Conservation (phyloP, 2,888 invertebrate species). For the Pyrrhia umbra region DNA sequence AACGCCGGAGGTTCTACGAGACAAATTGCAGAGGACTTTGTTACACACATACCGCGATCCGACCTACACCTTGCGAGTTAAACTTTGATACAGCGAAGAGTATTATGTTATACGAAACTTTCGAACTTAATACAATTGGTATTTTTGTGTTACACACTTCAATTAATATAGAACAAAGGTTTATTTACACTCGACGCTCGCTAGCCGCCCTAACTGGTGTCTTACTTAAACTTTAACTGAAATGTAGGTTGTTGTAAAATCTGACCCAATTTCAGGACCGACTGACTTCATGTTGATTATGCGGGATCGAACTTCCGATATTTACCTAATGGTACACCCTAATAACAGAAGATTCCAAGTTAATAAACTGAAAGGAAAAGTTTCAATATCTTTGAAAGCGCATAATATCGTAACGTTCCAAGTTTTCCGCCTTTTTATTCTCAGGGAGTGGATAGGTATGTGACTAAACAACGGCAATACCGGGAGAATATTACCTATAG, state of each 20-base stretch:
- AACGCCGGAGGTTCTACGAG: conserved; percentile 68
- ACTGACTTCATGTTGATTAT: conserved; percentile 25
- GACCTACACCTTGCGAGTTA: conserved; percentile 37
- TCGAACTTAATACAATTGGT: neutral
- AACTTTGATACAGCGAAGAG: conserved; percentile 13
- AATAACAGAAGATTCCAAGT: conserved; percentile 31
- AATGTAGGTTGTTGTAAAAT: conserved; percentile 29
- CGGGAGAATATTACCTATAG: conserved; percentile 28
- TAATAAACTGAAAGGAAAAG: conserved; percentile 50
- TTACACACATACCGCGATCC: conserved; percentile 64
- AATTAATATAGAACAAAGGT: neutral
- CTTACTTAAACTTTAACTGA: conserved; percentile 11
- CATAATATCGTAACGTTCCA: conserved; percentile 46
- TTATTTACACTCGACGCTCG: neutral
- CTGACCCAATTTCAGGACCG: conserved; percentile 30
- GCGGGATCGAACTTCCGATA: conserved; percentile 17
- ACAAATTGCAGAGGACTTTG: conserved; percentile 80
- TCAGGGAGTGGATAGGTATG: conserved; percentile 37
- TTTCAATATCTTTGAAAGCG: conserved; percentile 58
- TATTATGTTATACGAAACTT: neutral
- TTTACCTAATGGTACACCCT: conserved; percentile 33
- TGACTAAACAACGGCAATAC: conserved; percentile 42
- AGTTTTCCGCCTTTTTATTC: conserved; percentile 48
- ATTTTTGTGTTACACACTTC: neutral
- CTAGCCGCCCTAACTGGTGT: neutral